Evolutionary conservation across 2,113 vertebrate species (phyloP).

Genomic region (Mugil cephalus): DNA sequence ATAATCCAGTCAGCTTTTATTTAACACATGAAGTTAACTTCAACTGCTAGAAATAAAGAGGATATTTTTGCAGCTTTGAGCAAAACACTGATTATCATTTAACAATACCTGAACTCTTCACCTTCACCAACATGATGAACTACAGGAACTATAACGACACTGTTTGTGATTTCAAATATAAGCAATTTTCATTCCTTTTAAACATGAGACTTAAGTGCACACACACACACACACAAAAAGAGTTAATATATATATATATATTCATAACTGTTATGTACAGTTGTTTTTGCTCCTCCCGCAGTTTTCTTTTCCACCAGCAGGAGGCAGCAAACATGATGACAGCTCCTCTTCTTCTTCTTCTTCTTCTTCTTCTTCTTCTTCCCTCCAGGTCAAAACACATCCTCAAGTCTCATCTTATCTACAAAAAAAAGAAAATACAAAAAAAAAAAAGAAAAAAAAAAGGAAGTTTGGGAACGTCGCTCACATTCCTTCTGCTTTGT

Average conservation of each 20-base stretch:
- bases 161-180: no score
- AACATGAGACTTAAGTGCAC: neutral
- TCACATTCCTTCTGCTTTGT: constrained; percentile 86
- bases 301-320: constrained; percentile 25
- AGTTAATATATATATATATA: neutral
- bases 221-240: neutral
- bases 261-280: constrained; percentile 2
- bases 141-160: no score
- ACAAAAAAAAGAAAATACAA: constrained; percentile 31
- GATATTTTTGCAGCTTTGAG: no score
- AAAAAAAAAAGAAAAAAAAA: constrained; percentile 16
- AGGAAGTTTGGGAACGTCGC: neutral
- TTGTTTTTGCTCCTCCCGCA: constrained; percentile 4
- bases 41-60: no score
- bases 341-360: constrained; percentile 12
- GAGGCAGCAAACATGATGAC: constrained; percentile 6
- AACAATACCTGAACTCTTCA: no score
- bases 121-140: no score
- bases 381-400: no score
- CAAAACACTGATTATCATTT: no score
- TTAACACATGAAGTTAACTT: no score
- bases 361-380: constrained; percentile 7
- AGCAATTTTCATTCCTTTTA: neutral
- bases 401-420: neutral
- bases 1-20: no score